Evolutionary conservation across 2,888 invertebrate genomes (phyloP).

Genomic region (Drosophila peninsularis): DNA sequence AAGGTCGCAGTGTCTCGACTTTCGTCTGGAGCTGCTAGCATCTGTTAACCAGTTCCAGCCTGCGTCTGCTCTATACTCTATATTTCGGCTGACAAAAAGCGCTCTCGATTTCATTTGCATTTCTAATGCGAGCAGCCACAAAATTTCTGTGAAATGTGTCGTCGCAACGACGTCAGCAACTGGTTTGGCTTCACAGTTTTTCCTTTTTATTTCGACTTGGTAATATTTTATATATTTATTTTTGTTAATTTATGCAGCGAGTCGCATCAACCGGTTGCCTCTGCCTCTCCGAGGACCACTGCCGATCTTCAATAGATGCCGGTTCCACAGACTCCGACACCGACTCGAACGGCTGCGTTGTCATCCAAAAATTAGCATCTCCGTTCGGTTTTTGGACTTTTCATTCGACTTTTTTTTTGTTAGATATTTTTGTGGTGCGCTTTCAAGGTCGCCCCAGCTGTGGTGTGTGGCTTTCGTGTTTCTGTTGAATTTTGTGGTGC

Average conservation of each 20-base stretch:
- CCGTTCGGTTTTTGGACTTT: slow-evolving; percentile 45
- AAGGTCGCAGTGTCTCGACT: slow-evolving; percentile 19
- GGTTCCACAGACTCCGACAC: slow-evolving; percentile 34
- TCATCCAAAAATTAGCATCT: slow-evolving; percentile 77
- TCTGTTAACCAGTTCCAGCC: slow-evolving; percentile 15
- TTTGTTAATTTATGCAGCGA: slow-evolving; percentile 52
- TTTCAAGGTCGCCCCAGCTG: slow-evolving; percentile 66
- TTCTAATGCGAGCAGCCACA: slow-evolving; percentile 51
- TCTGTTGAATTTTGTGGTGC: slow-evolving; percentile 42
- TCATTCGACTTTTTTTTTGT: slow-evolving; percentile 53
- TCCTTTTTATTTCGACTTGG: slow-evolving; percentile 36
- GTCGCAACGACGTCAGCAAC: slow-evolving; percentile 65
- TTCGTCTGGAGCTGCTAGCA: slow-evolving; percentile 3
- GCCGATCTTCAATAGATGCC: slow-evolving; percentile 49
- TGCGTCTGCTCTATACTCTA: not conserved
- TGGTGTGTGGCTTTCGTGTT: slow-evolving; percentile 37
- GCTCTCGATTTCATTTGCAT: slow-evolving; percentile 79
- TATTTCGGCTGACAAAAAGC: not conserved
- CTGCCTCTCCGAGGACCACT: slow-evolving; percentile 28
- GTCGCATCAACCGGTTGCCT: slow-evolving; percentile 61
- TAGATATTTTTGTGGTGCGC: slow-evolving; percentile 44
- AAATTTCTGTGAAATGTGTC: slow-evolving; percentile 57
- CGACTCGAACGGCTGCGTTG: slow-evolving; percentile 43
- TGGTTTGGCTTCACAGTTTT: slow-evolving; percentile 54
- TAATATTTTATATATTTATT: slow-evolving; percentile 24